These are phyloP conservation scores for Bombus soroeensis DNA, from an alignment of 1,140 invertebrate genomes.

Conservation along the genomic window DNA sequence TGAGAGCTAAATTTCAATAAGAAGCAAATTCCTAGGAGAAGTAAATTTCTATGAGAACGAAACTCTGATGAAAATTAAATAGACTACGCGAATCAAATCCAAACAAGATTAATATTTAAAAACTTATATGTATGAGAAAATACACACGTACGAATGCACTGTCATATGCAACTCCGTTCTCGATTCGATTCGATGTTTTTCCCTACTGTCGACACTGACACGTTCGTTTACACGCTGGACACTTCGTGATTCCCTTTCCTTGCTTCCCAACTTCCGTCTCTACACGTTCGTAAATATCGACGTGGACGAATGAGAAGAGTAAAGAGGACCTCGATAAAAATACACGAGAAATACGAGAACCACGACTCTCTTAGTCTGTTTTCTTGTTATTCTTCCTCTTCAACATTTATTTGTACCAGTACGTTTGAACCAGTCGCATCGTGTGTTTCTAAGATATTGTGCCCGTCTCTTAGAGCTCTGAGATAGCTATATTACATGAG, in stretches of 20 bases:
- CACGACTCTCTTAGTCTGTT: background rate
- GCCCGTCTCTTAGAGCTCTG: too few relatives aligned
- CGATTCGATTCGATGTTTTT: background rate
- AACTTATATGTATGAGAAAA: too few relatives aligned
- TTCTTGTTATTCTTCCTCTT: background rate
- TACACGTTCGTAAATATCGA: background rate
- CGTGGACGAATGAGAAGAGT: background rate
- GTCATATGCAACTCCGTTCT: background rate
- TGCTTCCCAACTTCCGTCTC: background rate
- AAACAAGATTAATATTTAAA: background rate
- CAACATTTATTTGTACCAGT: background rate
- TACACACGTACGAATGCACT: too few relatives aligned
- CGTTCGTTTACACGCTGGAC: background rate
- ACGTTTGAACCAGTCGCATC: background rate
- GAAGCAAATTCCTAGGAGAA: background rate
- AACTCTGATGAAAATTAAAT: background rate
- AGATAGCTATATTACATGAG: background rate
- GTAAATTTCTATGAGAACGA: background rate
- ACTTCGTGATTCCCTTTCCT: background rate
- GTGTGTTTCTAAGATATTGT: background rate
- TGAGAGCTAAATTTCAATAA: background rate
- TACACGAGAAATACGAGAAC: slow-evolving; percentile 6
- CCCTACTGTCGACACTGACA: background rate
- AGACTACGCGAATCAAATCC: background rate
- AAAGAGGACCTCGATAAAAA: slow-evolving; percentile 1